A percentile compares a stretch with the other conserved stretches of the same genome.
Evolutionary conservation across 2,113 vertebrate species (phyloP).

Genomic region (Eulemur rufifrons): DNA sequence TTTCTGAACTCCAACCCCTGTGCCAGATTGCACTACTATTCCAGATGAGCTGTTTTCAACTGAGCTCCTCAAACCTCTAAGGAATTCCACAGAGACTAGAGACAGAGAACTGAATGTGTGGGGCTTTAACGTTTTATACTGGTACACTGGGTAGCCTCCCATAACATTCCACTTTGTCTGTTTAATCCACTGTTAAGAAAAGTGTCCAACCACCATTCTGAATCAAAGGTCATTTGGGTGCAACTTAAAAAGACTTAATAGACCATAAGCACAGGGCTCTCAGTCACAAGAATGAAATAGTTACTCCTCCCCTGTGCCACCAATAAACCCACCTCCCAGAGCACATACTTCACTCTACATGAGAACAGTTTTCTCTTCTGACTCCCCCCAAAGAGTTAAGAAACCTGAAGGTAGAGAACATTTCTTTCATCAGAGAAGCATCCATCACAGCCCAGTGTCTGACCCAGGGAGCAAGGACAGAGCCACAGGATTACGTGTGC

Average conservation of each 20-base stretch:
- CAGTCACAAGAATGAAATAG: neutral
- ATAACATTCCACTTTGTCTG: neutral
- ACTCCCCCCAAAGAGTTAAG: neutral
- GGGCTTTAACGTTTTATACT: neutral
- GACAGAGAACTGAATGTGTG: neutral
- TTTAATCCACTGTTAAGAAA: neutral
- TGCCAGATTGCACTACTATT: neutral
- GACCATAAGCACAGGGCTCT: neutral
- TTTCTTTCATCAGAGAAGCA: neutral
- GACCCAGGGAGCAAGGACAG: neutral
- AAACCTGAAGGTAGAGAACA: neutral
- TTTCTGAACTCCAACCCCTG: neutral
- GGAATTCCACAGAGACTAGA: neutral
- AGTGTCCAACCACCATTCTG: neutral
- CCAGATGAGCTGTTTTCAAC: neutral
- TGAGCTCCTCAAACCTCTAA: neutral
- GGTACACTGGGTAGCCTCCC: neutral
- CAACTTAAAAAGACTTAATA: neutral
- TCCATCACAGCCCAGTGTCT: neutral
- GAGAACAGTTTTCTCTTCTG: neutral
- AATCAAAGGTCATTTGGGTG: neutral
- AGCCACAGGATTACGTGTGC: neutral
- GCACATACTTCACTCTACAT: neutral
- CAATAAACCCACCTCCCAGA: neutral
- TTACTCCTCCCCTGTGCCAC: neutral